phyloP scores from a whole-genome alignment of 2,113 vertebrate genomes.

The Alexandromys fortis region DNA sequence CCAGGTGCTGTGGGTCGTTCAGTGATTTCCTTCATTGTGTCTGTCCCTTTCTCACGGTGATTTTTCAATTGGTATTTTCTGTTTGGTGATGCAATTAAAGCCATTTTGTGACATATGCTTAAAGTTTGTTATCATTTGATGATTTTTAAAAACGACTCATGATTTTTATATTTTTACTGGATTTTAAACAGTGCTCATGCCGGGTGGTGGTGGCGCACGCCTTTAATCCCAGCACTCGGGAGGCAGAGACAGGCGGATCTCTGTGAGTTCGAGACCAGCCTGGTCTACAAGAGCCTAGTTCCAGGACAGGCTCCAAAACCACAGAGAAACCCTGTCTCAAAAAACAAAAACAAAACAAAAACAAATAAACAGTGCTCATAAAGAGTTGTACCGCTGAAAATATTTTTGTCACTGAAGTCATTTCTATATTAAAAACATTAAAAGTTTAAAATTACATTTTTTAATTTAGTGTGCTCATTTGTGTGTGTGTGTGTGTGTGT shows the following conservation, averaged over 20 bases:
- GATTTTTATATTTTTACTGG: conserved; percentile 31
- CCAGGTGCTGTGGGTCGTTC: background rate
- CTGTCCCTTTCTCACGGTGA: background rate
- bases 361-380: conserved; percentile 44
- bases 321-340: too few species aligned
- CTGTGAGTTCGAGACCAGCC: too few species aligned
- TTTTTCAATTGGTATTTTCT: conserved; percentile 33
- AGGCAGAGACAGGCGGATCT: too few species aligned
- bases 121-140: conserved; percentile 7
- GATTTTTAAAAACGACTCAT: background rate
- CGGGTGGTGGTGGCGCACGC: too few species aligned
- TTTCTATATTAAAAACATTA: conserved; percentile 45
- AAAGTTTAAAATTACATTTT: background rate
- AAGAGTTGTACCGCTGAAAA: background rate
- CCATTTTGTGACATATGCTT: conserved; percentile 16
- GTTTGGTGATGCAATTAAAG: background rate
- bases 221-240: too few species aligned
- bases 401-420: conserved; percentile 53
- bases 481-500: background rate
- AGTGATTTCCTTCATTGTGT: background rate
- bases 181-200: conserved; percentile 49
- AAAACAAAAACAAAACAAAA: too few species aligned
- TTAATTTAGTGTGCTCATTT: background rate
- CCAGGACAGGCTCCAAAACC: too few species aligned
- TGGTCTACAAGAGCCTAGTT: too few species aligned